Conservation (phyloP, 2,888 invertebrate species). For the Lochmaea crataegi region DNA sequence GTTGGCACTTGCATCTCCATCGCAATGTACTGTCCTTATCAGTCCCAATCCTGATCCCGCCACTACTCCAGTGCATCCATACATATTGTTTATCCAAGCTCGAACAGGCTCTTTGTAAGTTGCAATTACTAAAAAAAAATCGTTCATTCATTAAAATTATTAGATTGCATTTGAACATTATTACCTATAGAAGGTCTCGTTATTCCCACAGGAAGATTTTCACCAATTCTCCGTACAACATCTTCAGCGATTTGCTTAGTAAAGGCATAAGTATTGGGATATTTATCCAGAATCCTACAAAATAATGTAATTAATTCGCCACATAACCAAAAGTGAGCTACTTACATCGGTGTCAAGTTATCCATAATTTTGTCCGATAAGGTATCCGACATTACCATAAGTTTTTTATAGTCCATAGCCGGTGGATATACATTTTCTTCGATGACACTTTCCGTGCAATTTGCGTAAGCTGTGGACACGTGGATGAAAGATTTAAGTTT, state of each 20-base stretch:
- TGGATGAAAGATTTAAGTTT: conserved; percentile 71
- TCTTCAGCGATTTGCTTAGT: conserved; percentile 94
- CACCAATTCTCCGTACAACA: conserved; percentile 74
- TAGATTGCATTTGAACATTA: too few relatives aligned
- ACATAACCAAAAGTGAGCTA: too few relatives aligned
- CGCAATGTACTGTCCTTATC: conserved; percentile 78
- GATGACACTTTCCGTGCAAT: conserved; percentile 64
- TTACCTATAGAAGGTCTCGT: conserved; percentile 89
- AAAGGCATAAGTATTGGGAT: conserved; percentile 92
- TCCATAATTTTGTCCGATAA: conserved; percentile 68
- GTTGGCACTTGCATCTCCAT: conserved; percentile 77
- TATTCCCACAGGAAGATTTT: conserved; percentile 82
- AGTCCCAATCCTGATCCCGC: conserved; percentile 83
- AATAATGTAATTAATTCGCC: too few relatives aligned
- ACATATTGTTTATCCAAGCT: conserved; percentile 93
- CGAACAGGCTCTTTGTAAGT: conserved; percentile 79
- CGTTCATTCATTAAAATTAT: too few relatives aligned
- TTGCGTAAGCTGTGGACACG: conserved; percentile 72
- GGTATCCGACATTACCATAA: conserved; percentile 67
- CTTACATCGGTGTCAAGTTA: conserved; percentile 71
- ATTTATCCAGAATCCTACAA: conserved; percentile 75
- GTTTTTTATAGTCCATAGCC: conserved; percentile 67
- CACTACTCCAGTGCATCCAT: conserved; percentile 85
- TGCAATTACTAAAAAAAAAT: conserved; percentile 69
- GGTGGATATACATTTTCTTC: conserved; percentile 70